Evolutionary conservation across 2,113 vertebrate genomes (phyloP), one percentile per base, ranked within the genome.

Genomic region (Eulacestoma nigropectus): DNA sequence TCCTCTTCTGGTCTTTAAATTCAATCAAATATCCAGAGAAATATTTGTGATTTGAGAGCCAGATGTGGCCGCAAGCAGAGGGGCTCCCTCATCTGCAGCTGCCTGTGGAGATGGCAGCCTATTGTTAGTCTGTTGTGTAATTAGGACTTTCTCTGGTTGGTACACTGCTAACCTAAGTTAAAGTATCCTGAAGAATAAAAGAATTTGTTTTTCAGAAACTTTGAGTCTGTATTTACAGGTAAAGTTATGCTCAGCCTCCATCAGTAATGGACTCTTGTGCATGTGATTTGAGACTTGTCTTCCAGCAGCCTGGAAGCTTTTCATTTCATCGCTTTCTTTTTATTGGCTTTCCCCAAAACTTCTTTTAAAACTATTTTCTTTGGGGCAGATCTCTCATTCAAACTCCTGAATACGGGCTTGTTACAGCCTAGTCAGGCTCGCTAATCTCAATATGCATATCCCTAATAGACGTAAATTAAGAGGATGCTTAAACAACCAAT

Each of bases 401-500:
- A 10, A n/a, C 50, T 69, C 27, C 55, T 64, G 46, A 82, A 64
- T 93, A n/a, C 4, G 0, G 57, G n/a, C 67, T 94, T 85, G 46
- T 95, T 83, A 56, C 13, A 60, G 50, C 78, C 49, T 89, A 14
- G 49, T 68, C 65, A 53, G 52, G 32, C 84, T 90, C 90, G 50
- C 46, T 95, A 70, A 91, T 85, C 59, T 80, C 85, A 83, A 65
- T 84, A 85, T 76, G 57, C 59, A 42, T 89, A 67, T 94, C 78
- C 21, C 70, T 94, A 62, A 79, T 75, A 95, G 74, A 53, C 1
- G 2, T 82, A 82, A 94, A 94, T 96, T 95, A 95, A 67, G 49
- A 95, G 70, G 64, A 55, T 92, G 80, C 62, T 94, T 97, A 79
- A 94, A 91, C 53, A 82, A 46, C 87, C 70, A 89, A 65, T 89